Evolutionary conservation across 1,140 invertebrate species (phyloP).

Genomic region (Aphaenogaster rudis): DNA sequence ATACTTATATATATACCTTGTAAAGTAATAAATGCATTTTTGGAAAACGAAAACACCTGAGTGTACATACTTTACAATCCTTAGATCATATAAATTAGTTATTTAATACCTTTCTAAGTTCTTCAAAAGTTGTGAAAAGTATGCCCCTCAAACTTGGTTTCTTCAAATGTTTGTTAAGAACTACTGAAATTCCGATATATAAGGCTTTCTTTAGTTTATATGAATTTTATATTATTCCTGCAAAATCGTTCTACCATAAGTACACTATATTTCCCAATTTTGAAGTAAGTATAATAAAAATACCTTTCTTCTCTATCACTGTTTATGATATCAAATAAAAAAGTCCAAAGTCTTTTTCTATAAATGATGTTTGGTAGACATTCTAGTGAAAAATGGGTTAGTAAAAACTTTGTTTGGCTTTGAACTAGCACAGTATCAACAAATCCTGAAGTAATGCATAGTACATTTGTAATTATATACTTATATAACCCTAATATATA

Average conservation of each 20-base stretch:
- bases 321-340: constrained; percentile 10
- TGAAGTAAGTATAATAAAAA: constrained; percentile 29
- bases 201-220: constrained; percentile 68
- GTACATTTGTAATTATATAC: constrained; percentile 14
- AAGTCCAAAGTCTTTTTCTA: constrained; percentile 16
- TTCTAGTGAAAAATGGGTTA: constrained; percentile 34
- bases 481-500: constrained; percentile 17
- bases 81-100: constrained; percentile 67
- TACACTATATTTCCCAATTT: constrained; percentile 54
- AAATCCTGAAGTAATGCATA: neutral
- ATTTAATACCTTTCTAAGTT: constrained; percentile 76
- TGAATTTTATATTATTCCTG: constrained; percentile 70
- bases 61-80: constrained; percentile 59
- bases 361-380: constrained; percentile 33
- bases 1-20: constrained; percentile 28
- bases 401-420: neutral
- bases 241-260: constrained; percentile 71
- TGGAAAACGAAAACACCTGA: constrained; percentile 42
- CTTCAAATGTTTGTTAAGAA: constrained; percentile 74
- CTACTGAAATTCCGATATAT: constrained; percentile 73
- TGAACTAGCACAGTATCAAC: constrained; percentile 10
- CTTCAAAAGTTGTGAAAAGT: constrained; percentile 74
- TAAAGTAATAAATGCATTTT: constrained; percentile 38
- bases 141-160: constrained; percentile 73
- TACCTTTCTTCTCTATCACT: constrained; percentile 17